phyloP scores from a whole-genome alignment of 2,113 vertebrate species.

The Cochlearius cochlearius region DNA sequence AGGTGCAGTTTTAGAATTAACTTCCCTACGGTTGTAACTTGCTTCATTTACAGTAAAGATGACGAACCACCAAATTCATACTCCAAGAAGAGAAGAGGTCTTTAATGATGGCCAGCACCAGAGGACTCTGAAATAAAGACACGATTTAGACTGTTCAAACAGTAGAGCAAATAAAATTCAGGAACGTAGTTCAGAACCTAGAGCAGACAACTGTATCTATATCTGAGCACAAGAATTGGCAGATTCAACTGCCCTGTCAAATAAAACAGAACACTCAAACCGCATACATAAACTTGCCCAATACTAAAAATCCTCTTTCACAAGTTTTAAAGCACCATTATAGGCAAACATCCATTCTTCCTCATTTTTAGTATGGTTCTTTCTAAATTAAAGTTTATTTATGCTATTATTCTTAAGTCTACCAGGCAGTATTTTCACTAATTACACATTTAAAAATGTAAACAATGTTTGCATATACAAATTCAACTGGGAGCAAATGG shows the following conservation, averaged over 20 bases:
- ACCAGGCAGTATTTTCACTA: neutral
- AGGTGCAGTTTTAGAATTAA: neutral
- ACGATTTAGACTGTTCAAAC: neutral
- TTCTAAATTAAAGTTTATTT: neutral
- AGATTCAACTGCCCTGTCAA: neutral
- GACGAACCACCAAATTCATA: neutral
- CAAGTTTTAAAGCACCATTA: neutral
- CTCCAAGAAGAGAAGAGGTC: neutral
- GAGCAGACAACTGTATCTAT: neutral
- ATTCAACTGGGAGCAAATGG: neutral
- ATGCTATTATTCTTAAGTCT: neutral
- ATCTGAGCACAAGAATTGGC: neutral
- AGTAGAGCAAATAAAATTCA: neutral
- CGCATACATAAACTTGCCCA: neutral
- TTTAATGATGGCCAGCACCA: constrained; percentile 57
- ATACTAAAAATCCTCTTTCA: neutral
- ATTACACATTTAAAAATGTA: neutral
- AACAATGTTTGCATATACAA: neutral
- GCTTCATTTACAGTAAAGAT: constrained; percentile 25
- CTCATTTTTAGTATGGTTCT: neutral
- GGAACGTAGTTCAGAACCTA: neutral
- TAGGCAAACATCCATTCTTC: neutral
- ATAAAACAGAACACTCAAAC: neutral
- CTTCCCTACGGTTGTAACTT: neutral
- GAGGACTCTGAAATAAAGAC: constrained; percentile 62